Percentiles rank a stretch among this genome's conserved stretches.
These are phyloP conservation scores for Callipepla californica DNA, from an alignment of 2,113 vertebrate species.

Conservation along the genomic window DNA sequence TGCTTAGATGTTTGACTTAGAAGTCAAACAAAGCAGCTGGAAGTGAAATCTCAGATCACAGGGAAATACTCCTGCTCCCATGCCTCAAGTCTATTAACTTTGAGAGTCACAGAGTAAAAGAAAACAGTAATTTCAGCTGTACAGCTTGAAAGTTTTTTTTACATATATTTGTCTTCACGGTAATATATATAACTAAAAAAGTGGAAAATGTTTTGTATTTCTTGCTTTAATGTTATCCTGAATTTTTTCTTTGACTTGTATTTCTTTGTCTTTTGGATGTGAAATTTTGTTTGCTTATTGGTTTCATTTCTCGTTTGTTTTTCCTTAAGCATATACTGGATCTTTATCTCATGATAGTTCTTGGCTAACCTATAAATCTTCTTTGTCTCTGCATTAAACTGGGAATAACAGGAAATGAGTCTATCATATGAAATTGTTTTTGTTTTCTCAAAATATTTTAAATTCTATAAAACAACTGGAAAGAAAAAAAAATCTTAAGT, in stretches of 20 bases:
- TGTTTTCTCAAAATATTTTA: no score
- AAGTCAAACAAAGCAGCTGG: background rate
- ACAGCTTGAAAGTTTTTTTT: slow-evolving; percentile 4
- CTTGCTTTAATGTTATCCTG: background rate
- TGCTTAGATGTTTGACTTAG: no score
- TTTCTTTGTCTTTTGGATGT: background rate
- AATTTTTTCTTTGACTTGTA: background rate
- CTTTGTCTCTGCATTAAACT: background rate
- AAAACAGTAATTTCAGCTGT: background rate
- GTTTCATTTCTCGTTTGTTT: background rate
- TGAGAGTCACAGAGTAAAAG: background rate
- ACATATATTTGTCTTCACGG: background rate
- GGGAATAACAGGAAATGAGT: background rate
- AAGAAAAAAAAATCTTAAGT: no score
- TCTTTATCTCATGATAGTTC: background rate
- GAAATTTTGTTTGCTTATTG: background rate
- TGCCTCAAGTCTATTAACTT: background rate
- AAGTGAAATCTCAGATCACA: background rate
- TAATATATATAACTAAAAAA: background rate
- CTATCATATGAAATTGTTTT: background rate
- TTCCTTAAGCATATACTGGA: background rate
- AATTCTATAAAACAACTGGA: no score
- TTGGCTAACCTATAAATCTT: background rate
- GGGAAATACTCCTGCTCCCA: background rate
- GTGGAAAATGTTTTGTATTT: background rate